Evolutionary conservation across 2,888 invertebrate species (phyloP).

Genomic region (Melanostoma scalare): DNA sequence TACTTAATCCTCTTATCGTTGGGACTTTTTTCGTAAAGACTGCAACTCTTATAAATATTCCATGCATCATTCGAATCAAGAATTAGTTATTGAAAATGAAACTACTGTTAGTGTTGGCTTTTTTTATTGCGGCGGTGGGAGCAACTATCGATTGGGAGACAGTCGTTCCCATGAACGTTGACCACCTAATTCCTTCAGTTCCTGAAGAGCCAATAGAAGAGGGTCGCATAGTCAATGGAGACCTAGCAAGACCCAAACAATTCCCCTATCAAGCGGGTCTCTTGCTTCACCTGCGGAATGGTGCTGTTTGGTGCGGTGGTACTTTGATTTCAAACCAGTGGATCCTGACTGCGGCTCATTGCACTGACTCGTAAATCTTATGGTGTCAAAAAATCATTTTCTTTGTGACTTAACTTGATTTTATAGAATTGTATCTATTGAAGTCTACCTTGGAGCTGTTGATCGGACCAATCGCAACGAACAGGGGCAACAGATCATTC

Average conservation of each 20-base stretch:
- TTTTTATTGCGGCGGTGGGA: too few species aligned
- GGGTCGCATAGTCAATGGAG: conserved; percentile 78
- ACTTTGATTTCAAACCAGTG: conserved; percentile 76
- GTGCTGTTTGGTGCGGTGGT: conserved; percentile 79
- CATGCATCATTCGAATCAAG: too few species aligned
- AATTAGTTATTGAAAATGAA: too few species aligned
- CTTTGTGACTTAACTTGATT: background rate
- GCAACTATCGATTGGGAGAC: too few species aligned
- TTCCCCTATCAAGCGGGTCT: conserved; percentile 79
- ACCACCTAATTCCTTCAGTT: background rate
- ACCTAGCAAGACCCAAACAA: conserved; percentile 75
- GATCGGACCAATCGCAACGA: conserved; percentile 59
- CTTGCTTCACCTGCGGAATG: conserved; percentile 63
- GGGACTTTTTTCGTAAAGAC: too few species aligned
- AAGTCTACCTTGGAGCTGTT: conserved; percentile 75
- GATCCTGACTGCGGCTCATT: conserved; percentile 80
- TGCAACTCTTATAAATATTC: too few species aligned
- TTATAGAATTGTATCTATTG: background rate
- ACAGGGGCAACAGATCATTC: conserved; percentile 68
- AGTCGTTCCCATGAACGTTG: background rate
- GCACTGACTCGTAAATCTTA: conserved; percentile 75
- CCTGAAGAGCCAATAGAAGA: conserved; percentile 13
- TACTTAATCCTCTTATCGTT: too few species aligned
- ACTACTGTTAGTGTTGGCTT: too few species aligned
- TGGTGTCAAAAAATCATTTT: background rate